These are phyloP conservation scores for Archaeoteleia sp. DNA, from an alignment of 2,888 invertebrate species.

Conservation along the genomic window DNA sequence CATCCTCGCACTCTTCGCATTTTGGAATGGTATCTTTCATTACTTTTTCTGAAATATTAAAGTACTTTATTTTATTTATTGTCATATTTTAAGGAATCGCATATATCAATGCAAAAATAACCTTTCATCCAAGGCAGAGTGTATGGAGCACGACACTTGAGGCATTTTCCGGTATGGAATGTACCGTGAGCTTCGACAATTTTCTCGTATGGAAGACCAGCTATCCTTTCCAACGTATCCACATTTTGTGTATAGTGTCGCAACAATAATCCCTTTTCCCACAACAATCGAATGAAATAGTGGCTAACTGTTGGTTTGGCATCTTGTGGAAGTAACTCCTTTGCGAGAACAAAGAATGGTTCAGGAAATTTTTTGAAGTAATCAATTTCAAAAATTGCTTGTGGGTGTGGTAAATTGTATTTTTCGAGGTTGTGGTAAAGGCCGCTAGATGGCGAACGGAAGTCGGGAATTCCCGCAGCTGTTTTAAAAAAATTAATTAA, in stretches of 20 bases:
- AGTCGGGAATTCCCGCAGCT: constrained; percentile 98
- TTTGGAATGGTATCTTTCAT: constrained; percentile 84
- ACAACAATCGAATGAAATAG: constrained; percentile 90
- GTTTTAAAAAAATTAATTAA: constrained; percentile 4
- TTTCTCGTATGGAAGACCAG: constrained; percentile 88
- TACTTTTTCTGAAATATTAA: constrained; percentile 80
- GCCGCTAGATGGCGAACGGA: constrained; percentile 93
- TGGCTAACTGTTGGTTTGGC: constrained; percentile 94
- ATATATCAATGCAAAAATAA: constrained; percentile 57
- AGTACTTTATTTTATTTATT: constrained; percentile 11
- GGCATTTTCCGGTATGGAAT: constrained; percentile 91
- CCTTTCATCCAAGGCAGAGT: constrained; percentile 91
- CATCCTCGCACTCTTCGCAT: constrained; percentile 83
- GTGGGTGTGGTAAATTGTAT: constrained; percentile 92
- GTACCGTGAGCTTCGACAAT: constrained; percentile 97
- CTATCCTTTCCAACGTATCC: constrained; percentile 91
- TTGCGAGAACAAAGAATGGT: constrained; percentile 94
- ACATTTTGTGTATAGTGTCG: constrained; percentile 94
- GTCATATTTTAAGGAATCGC: neutral
- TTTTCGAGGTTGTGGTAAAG: constrained; percentile 93
- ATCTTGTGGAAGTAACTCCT: constrained; percentile 90
- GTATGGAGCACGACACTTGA: constrained; percentile 84
- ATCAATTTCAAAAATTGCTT: constrained; percentile 92
- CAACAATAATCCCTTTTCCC: constrained; percentile 86
- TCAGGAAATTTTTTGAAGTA: constrained; percentile 92